Conservation (phyloP, 2,113 vertebrate species). For the Willisornis vidua region DNA sequence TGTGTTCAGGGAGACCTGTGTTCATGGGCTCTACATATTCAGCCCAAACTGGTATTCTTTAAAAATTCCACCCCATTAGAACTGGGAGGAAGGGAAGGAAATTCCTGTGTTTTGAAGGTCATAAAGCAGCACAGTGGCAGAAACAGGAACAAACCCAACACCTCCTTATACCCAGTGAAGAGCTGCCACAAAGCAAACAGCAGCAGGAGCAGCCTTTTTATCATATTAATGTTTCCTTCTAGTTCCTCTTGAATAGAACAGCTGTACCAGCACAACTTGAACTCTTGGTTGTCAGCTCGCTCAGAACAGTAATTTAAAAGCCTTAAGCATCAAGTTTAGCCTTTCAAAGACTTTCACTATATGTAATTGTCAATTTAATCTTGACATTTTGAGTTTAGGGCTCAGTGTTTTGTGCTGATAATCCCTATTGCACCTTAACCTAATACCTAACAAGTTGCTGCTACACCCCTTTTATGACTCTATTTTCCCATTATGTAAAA, state of each 20-base stretch:
- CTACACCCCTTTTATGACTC: not conserved
- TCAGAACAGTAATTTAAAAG: not conserved
- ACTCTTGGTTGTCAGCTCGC: not conserved
- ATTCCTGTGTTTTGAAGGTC: not conserved
- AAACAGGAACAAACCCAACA: not conserved
- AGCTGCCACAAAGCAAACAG: not conserved
- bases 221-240: not conserved
- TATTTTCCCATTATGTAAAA: slow-evolving; percentile 31
- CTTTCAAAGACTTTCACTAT: not conserved
- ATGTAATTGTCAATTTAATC: not conserved
- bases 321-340: not conserved
- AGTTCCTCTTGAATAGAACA: not conserved
- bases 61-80: not conserved
- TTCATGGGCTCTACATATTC: not conserved
- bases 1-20: not conserved
- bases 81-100: not conserved
- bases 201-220: not conserved
- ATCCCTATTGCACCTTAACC: slow-evolving; percentile 1
- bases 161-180: not conserved
- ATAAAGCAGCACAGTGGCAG: not conserved
- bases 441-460: not conserved
- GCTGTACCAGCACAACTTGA: not conserved
- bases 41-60: not conserved
- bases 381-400: not conserved
- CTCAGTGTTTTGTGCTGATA: not conserved